A percentile compares a stretch with the other conserved stretches of the same genome.
These are phyloP conservation scores for Gastrophysa polygoni DNA, from an alignment of 2,888 invertebrate species.

Conservation along the genomic window DNA sequence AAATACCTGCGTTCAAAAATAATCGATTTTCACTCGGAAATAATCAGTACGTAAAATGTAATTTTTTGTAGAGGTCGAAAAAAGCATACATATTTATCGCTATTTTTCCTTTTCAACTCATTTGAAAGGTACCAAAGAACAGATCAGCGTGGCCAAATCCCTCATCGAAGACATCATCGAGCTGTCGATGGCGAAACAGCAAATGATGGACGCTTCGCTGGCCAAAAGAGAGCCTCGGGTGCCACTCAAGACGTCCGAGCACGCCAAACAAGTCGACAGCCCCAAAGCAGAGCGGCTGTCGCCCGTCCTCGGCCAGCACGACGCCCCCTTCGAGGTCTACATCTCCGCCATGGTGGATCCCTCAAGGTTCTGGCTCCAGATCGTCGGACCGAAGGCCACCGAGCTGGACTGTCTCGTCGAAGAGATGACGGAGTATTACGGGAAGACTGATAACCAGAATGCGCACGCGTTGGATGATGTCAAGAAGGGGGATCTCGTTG, in stretches of 20 bases:
- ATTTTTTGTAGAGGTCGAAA: no score
- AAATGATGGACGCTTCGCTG: slow-evolving; percentile 58
- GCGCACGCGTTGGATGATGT: slow-evolving; percentile 64
- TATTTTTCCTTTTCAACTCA: background rate
- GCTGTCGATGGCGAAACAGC: slow-evolving; percentile 59
- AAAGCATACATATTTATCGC: no score
- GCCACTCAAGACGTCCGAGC: slow-evolving; percentile 44
- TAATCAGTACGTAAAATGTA: no score
- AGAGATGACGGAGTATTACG: slow-evolving; percentile 84
- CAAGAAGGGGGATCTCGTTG: slow-evolving; percentile 79
- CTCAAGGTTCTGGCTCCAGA: slow-evolving; percentile 84
- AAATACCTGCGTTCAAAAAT: no score
- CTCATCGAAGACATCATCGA: slow-evolving; percentile 74
- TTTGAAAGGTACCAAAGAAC: slow-evolving; percentile 70
- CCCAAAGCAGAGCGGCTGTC: slow-evolving; percentile 52
- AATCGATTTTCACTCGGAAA: no score
- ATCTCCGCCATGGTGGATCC: slow-evolving; percentile 86
- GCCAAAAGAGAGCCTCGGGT: slow-evolving; percentile 62
- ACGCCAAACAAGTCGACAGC: slow-evolving; percentile 40
- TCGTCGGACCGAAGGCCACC: slow-evolving; percentile 72
- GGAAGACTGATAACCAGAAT: slow-evolving; percentile 66
- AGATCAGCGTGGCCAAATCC: slow-evolving; percentile 74
- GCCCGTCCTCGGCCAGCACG: slow-evolving; percentile 54
- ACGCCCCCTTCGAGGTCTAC: slow-evolving; percentile 79
- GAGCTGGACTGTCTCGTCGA: slow-evolving; percentile 80